Evolutionary conservation across 2,113 vertebrate genomes (phyloP).

Genomic region (Promerops cafer): DNA sequence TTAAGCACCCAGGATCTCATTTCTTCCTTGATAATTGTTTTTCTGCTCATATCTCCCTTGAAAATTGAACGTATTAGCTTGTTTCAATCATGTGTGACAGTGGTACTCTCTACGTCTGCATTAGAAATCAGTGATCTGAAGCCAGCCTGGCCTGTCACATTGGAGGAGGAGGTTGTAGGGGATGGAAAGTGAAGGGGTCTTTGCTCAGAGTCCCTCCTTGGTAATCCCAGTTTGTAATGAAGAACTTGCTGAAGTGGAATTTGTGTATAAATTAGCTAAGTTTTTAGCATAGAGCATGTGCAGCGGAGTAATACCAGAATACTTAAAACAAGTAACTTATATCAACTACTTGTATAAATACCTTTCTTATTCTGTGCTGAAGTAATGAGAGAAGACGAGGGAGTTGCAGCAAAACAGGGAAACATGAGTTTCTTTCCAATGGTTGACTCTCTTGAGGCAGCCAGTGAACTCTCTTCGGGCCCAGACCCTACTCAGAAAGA

Average conservation of each 20-base stretch:
- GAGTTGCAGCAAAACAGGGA: not conserved
- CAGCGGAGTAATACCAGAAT: not conserved
- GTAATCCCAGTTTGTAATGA: not conserved
- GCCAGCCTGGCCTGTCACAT: not conserved
- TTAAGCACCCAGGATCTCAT: constrained; percentile 24
- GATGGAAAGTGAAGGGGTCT: not conserved
- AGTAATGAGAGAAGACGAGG: not conserved
- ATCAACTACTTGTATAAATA: not conserved
- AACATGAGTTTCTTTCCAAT: not conserved
- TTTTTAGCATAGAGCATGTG: not conserved
- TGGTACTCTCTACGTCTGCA: not conserved
- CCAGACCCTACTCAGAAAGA: not conserved
- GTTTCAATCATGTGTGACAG: constrained; percentile 16
- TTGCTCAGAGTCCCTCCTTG: not conserved
- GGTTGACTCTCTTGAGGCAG: not conserved
- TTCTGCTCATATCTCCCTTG: constrained; percentile 7
- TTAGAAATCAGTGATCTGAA: not conserved
- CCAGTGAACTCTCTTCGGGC: not conserved
- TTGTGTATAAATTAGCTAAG: not conserved
- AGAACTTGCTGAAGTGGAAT: not conserved
- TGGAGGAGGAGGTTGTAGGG: not conserved
- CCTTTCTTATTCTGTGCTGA: not conserved
- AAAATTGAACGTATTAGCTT: constrained; percentile 29
- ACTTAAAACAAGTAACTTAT: not conserved
- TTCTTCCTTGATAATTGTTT: constrained; percentile 47